A percentile compares a stretch with the other conserved stretches of the same genome.
Evolutionary conservation across 2,113 vertebrate genomes (phyloP).

Genomic region (Brachypodius melanocephalos): DNA sequence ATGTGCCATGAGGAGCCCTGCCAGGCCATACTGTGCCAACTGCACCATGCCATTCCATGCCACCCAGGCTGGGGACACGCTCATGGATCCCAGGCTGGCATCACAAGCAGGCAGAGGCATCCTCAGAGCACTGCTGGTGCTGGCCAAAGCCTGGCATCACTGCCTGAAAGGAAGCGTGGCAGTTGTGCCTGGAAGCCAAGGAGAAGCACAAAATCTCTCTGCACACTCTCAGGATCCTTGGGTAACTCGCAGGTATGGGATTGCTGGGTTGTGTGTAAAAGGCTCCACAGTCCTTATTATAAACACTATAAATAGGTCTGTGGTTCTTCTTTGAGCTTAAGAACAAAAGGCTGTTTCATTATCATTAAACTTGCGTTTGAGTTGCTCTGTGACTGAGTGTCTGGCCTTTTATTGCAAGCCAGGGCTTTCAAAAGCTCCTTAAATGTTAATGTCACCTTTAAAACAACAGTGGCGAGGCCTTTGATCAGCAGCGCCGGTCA

Average conservation of each 20-base stretch:
- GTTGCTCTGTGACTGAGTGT: conserved; percentile 24
- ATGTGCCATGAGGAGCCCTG: no score
- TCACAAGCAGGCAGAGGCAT: neutral
- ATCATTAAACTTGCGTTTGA: conserved; percentile 56
- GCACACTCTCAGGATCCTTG: neutral
- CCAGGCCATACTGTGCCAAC: neutral
- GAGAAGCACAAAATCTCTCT: neutral
- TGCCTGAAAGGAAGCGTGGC: fast-evolving
- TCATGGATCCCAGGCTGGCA: fast-evolving
- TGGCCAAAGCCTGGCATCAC: neutral
- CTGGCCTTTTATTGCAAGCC: conserved; percentile 64
- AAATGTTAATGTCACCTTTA: conserved; percentile 47
- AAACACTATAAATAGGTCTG: conserved; percentile 43
- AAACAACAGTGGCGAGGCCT: conserved; percentile 33
- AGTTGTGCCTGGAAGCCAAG: neutral
- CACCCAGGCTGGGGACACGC: fast-evolving
- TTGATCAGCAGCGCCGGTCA: conserved; percentile 48
- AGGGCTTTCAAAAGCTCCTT: conserved; percentile 57
- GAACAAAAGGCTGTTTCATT: conserved; percentile 68
- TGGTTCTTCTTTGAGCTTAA: conserved; percentile 56
- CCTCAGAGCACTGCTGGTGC: fast-evolving
- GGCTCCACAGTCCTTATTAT: neutral
- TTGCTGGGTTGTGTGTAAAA: neutral
- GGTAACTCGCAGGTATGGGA: neutral
- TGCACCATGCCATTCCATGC: neutral